A percentile compares a stretch with the other conserved stretches of the same genome.
Evolutionary conservation across 2,113 vertebrate genomes (phyloP).

Genomic region (Opisthocomus hoazin): DNA sequence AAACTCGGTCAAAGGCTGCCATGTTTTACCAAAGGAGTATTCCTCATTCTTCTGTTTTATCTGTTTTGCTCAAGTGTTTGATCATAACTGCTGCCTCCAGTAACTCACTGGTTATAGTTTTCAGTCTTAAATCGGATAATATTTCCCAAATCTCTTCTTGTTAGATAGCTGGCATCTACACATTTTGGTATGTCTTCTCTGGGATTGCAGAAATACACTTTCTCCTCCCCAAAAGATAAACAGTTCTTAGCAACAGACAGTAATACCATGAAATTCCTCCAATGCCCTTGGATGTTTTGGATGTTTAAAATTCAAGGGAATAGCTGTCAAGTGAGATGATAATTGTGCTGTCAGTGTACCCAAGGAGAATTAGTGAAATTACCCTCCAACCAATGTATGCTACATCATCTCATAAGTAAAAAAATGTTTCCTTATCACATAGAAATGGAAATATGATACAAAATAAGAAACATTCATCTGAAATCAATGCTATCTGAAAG

Average conservation of each 20-base stretch:
- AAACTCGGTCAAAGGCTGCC: background rate
- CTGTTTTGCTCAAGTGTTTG: background rate
- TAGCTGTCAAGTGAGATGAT: slow-evolving; percentile 20
- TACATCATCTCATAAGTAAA: background rate
- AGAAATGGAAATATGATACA: background rate
- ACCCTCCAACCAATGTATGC: background rate
- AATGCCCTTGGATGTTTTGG: background rate
- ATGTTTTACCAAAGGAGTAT: background rate
- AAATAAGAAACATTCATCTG: background rate
- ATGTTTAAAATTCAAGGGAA: slow-evolving; percentile 37
- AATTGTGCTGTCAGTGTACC: background rate
- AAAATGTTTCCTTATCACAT: background rate
- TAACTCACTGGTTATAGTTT: background rate
- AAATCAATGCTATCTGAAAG: background rate
- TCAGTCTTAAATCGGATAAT: background rate
- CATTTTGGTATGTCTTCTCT: background rate
- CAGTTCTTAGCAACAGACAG: background rate
- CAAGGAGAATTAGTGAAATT: background rate
- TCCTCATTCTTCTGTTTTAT: background rate
- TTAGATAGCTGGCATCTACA: background rate
- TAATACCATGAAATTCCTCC: background rate
- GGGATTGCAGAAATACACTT: background rate
- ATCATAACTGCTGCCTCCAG: background rate
- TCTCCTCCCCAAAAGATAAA: background rate
- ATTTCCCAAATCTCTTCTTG: background rate